Percentiles rank a stretch among this genome's conserved stretches.
phyloP scores from a whole-genome alignment of 2,113 vertebrate species.

The Carollia perspicillata region DNA sequence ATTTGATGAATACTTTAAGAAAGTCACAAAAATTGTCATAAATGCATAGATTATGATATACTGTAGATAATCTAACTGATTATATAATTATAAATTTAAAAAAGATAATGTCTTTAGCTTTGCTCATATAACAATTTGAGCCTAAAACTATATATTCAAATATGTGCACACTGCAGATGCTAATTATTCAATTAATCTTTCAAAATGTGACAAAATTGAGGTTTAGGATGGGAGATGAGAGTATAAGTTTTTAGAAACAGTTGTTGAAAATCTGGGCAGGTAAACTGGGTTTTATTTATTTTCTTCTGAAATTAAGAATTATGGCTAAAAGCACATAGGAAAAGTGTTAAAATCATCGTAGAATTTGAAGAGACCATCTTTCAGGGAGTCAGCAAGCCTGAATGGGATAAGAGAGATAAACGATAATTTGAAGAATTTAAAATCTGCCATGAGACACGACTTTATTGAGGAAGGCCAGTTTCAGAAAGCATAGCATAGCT shows the following conservation, averaged over 20 bases:
- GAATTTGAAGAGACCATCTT: background rate
- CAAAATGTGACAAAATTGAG: background rate
- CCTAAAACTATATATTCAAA: background rate
- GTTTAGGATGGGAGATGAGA: background rate
- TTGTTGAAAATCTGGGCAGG: background rate
- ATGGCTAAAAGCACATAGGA: background rate
- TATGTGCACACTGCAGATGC: background rate
- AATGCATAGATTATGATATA: background rate
- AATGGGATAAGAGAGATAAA: background rate
- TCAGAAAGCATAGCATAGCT: background rate
- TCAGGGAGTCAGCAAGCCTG: background rate
- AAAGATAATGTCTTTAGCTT: background rate
- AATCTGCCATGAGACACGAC: background rate
- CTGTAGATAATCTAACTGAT: background rate
- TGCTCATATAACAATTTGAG: background rate
- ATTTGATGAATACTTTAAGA: background rate
- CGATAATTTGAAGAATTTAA: background rate
- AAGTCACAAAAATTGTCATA: background rate
- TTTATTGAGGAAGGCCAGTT: background rate
- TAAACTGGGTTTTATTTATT: background rate
- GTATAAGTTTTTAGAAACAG: background rate
- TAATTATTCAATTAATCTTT: constrained; percentile 1
- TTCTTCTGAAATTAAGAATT: background rate
- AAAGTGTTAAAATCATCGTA: background rate
- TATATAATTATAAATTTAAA: background rate